These are phyloP conservation scores for Naja naja DNA, from an alignment of 2,113 vertebrate species.

Conservation along the genomic window DNA sequence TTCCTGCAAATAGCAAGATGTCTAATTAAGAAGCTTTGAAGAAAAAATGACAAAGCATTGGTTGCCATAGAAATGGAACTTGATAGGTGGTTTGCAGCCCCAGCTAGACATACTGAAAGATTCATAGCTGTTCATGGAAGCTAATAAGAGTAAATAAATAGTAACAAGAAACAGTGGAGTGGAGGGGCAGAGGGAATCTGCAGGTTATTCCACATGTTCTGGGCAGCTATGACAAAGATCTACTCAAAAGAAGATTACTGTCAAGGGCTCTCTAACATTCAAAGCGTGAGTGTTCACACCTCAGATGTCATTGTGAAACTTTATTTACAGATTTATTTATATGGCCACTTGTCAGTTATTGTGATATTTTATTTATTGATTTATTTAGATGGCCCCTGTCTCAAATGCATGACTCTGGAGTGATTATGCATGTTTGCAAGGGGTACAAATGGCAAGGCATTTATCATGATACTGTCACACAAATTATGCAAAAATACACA, in stretches of 20 bases:
- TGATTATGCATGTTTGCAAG: background rate
- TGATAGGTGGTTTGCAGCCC: conserved; percentile 64
- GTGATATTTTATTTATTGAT: background rate
- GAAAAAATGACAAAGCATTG: conserved; percentile 69
- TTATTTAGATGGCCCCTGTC: background rate
- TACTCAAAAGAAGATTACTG: background rate
- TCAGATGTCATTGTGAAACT: background rate
- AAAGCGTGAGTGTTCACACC: background rate
- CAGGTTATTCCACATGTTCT: background rate
- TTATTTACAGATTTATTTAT: background rate
- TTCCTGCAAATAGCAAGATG: conserved; percentile 67
- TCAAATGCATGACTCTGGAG: background rate
- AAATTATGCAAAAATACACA: background rate
- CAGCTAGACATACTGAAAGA: conserved; percentile 60
- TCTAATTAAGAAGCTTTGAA: conserved; percentile 71
- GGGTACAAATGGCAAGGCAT: background rate
- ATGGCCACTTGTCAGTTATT: too few species aligned
- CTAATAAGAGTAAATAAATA: conserved; percentile 42
- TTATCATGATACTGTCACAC: background rate
- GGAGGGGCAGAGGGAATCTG: background rate
- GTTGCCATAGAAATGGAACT: conserved; percentile 70
- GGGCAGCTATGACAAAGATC: background rate
- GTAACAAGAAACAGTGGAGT: background rate
- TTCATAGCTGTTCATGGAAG: conserved; percentile 56
- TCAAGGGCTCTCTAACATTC: background rate